Base-by-base conservation (phyloP, 2,888 invertebrate genomes). In the Cryptocheilus praepositus region DNA sequence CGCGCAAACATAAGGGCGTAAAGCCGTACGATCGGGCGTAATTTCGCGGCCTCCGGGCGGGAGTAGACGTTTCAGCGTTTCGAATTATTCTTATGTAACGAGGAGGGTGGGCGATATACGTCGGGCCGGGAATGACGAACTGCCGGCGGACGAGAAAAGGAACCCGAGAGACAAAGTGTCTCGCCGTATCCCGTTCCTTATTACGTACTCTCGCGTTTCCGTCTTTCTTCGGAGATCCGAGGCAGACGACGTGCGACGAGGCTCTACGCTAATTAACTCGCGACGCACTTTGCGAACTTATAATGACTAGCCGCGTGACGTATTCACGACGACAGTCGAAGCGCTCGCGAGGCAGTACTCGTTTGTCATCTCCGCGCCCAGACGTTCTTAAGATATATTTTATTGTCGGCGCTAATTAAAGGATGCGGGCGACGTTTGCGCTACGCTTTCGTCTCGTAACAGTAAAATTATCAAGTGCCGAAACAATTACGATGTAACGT, bases 201-300 rank as follows among this genome's bases (percentile, higher is more conserved):
- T 45, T 54, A 22, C 64, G 53, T 61, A 62, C 64, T 61, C 62
- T 63, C 62, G 59, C 45, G 46, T 55, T 73, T 61, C 63, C 57
- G 56, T 11, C 61, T 44, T 49, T 44, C 25, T 2, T 57, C 67
- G 56, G 65, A 67, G 72, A 70, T 71, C 61, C 54, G 51, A 55
- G 58, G 44, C 56, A 64, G 64, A 49, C 55, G 25, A 18, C 57
- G 49, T 51, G 54, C 65, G 63, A 66, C 67, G 66, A 71, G 71
- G 67, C 61, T 70, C 70, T 67, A 21, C 67, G 64, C 67, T 78
- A 78, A 78, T 78, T 78, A 75, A 77, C 73, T 70, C 67, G 36
- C 36, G 52, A 75, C 65, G 70, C 65, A 67, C 73, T 78, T 71
- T 62, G 62, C 66, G 61, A 75, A 77, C 68, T 71, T 71, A 71